Base-by-base conservation (phyloP, 2,888 invertebrate genomes). In the Lochmaea capreae region DNA sequence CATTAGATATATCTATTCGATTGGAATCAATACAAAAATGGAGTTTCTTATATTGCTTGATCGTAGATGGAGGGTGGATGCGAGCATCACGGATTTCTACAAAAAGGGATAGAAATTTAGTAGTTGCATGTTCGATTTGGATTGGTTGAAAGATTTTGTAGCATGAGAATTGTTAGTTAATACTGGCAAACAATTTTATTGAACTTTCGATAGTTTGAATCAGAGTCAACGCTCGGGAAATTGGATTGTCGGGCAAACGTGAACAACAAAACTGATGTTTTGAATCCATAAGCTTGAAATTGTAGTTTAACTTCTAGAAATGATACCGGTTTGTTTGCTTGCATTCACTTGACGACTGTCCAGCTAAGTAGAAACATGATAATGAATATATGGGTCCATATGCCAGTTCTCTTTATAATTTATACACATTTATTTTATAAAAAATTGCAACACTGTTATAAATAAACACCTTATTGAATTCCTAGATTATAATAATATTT, bases 21-120 rank as follows among this genome's bases (percentile, higher is more conserved):
- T 83, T 81, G 81, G 83, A 85, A 85, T 85, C 85, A 80, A 85
- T 85, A 84, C 82, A 81, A 83, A 84, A 85, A 85, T 85, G 85
- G 85, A 80, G 77, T 73, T 74, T 75, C 61, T 76, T 76, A 74
- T 74, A 71, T 67, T 71, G 49, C 46, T 67, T 33, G 67, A 39
- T 68, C 68, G 67, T 67, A 61, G 62, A 67, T 67, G 33, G 54
- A 46, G 22, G 59, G 67, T 54, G 42, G 43, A 63, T 63, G 62
- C 62, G 62, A 63, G 16, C 42, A 63, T 63, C 62, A 33, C 66
- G 72, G 12, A 63, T 62, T 67, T 71, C 71, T 52, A 46, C 65
- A 68, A 72, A 71, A 33, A 52, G 43, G 73, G 58, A 67, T 67
- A 67, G 42, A 52, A 33, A 58, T 12, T 42, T 67, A 39, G 62